These are phyloP conservation scores for Mobula hypostoma DNA, from an alignment of 2,113 vertebrate species.

Conservation along the genomic window DNA sequence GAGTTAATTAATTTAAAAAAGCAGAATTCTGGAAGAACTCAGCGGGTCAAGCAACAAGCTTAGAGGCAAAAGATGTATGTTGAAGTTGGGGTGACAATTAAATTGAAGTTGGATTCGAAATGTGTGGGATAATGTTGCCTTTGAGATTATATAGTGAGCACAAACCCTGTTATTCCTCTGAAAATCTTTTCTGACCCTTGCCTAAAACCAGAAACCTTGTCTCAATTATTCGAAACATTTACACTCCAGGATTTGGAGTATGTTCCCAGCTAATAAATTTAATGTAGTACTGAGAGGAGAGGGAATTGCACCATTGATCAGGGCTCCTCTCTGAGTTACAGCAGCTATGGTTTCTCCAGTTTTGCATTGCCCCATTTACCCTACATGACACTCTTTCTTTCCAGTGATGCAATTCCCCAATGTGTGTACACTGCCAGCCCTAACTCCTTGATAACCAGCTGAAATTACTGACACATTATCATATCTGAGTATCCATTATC, in stretches of 20 bases:
- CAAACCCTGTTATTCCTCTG: neutral
- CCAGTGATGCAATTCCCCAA: neutral
- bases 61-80: no score
- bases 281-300: neutral
- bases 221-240: neutral
- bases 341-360: neutral
- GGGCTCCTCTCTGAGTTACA: neutral
- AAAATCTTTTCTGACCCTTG: neutral
- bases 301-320: neutral
- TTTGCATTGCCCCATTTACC: neutral
- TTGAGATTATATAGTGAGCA: neutral
- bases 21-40: no score
- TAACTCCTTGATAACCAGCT: neutral
- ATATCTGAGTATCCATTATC: neutral
- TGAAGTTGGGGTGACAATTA: neutral
- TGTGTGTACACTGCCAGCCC: neutral
- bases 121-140: neutral
- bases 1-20: neutral
- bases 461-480: neutral
- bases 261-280: neutral
- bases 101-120: neutral
- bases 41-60: no score
- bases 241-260: neutral
- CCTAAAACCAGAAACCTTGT: neutral
- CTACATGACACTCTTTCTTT: neutral